Conservation (phyloP, 1,140 invertebrate species). For the Ostrea denselamellosa region DNA sequence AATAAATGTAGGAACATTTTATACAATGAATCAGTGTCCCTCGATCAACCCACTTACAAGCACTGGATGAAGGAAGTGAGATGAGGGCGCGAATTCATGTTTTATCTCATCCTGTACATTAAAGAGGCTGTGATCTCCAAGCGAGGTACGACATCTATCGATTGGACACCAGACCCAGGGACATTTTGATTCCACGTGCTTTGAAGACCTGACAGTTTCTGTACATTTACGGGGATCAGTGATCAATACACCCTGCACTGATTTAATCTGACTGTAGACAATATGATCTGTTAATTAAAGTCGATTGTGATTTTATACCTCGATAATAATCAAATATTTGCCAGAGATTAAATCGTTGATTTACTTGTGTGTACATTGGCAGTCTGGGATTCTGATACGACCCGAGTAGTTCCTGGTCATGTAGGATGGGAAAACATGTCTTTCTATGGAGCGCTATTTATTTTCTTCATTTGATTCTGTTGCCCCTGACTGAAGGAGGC, state of each 20-base stretch:
- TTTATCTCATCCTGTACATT: not conserved
- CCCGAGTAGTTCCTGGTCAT: not conserved
- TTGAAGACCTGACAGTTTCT: not conserved
- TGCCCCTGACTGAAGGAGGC: not conserved
- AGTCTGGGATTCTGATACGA: not conserved
- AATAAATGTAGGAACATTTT: not conserved
- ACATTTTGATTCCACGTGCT: not conserved
- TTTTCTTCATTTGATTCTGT: not conserved
- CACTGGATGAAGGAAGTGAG: not conserved
- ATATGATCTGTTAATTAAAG: slow-evolving; percentile 31
- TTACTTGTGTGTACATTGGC: not conserved
- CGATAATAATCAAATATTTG: slow-evolving; percentile 1
- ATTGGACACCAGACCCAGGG: not conserved
- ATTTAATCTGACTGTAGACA: not conserved
- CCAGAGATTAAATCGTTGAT: slow-evolving; percentile 1
- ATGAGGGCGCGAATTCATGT: not conserved
- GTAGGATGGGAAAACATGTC: slow-evolving; percentile 21
- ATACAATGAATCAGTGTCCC: not conserved
- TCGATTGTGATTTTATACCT: not conserved
- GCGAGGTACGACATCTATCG: not conserved
- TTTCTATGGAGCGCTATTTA: not conserved
- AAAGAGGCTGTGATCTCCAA: not conserved
- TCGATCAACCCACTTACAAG: not conserved
- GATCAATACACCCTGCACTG: not conserved
- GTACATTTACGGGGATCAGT: not conserved